phyloP scores from a whole-genome alignment of 2,888 invertebrate species.

The Mythimna impura region DNA sequence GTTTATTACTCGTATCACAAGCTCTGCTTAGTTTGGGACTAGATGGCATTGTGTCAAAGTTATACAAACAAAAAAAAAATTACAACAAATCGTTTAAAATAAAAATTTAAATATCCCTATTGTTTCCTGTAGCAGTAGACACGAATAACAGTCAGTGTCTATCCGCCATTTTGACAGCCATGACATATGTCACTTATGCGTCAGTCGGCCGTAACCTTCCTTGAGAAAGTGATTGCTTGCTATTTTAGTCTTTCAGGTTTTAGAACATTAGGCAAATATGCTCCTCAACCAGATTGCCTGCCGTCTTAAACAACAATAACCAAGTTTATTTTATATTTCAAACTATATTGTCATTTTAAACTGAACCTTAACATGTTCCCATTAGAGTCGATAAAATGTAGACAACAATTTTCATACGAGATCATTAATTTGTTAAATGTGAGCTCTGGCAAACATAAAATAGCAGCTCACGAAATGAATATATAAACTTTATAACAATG shows the following conservation, averaged over 20 bases:
- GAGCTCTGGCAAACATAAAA: slow-evolving; percentile 16
- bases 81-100: not conserved
- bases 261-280: slow-evolving; percentile 31
- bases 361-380: slow-evolving; percentile 7
- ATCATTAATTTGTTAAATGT: slow-evolving; percentile 43
- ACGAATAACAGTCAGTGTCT: slow-evolving; percentile 6
- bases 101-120: not conserved
- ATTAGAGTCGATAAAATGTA: slow-evolving; percentile 11
- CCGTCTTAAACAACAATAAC: slow-evolving; percentile 11
- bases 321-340: slow-evolving; percentile 9
- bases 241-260: slow-evolving; percentile 36
- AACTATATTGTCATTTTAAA: slow-evolving; percentile 1
- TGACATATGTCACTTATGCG: slow-evolving; percentile 47
- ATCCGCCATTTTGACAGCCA: slow-evolving; percentile 31
- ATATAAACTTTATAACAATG: not conserved
- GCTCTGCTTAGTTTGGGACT: too few relatives aligned
- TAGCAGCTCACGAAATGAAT: not conserved
- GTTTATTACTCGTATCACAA: too few relatives aligned
- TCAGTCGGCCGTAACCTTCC: slow-evolving; percentile 28
- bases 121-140: slow-evolving; percentile 4
- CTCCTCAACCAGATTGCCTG: slow-evolving; percentile 15
- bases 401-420: slow-evolving; percentile 7
- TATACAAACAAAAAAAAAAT: not conserved
- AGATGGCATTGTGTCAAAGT: too few relatives aligned
- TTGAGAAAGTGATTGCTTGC: slow-evolving; percentile 47